Percentiles rank a stretch among this genome's conserved stretches.
These are phyloP conservation scores for Ispidina lecontei DNA, from an alignment of 2,797 vertebrate genomes.

Conservation along the genomic window DNA sequence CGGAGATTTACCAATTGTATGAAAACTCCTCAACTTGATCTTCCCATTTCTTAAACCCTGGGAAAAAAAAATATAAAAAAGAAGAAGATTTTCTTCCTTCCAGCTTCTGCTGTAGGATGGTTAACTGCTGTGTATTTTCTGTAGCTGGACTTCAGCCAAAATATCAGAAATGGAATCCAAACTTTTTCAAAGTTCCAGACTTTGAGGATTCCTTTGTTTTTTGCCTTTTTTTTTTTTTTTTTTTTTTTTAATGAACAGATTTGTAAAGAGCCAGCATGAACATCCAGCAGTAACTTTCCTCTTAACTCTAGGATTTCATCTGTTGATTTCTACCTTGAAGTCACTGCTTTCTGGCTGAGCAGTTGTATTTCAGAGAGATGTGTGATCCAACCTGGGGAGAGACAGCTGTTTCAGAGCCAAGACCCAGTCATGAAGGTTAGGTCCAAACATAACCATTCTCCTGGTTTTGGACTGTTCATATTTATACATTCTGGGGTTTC, in stretches of 20 bases:
- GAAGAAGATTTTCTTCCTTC: background rate
- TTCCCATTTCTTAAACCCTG: background rate
- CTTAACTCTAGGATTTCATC: background rate
- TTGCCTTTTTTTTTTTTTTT: background rate
- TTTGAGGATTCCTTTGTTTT: background rate
- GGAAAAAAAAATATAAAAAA: background rate
- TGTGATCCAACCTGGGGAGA: background rate
- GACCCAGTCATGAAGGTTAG: background rate
- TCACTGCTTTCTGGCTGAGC: background rate
- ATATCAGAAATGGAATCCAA: background rate
- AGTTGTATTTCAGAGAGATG: background rate
- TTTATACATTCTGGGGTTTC: slow-evolving; percentile 8
- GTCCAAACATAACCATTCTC: slow-evolving; percentile 23
- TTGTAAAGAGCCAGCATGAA: background rate
- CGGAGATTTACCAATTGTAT: background rate
- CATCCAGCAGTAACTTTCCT: background rate
- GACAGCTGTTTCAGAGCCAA: background rate
- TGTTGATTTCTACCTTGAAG: background rate
- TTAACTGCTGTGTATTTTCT: background rate
- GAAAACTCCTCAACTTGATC: background rate
- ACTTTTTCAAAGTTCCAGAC: background rate
- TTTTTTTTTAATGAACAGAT: background rate
- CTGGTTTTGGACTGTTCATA: background rate
- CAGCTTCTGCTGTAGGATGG: background rate
- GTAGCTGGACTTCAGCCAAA: background rate